These are phyloP conservation scores for Phrynosoma platyrhinos DNA, from an alignment of 2,113 vertebrate species.

Conservation along the genomic window DNA sequence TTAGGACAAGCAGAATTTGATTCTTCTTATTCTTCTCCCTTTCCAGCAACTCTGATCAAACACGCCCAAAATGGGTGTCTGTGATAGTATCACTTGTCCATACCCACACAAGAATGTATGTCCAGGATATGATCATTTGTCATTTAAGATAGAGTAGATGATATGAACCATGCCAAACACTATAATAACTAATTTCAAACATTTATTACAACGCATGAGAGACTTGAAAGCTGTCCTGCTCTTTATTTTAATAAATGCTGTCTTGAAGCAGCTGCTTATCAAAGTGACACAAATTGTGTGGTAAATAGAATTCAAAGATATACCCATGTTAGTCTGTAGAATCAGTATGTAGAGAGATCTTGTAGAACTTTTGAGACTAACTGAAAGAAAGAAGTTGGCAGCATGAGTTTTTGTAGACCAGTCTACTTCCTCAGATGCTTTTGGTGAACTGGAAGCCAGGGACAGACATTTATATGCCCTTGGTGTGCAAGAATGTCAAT, in stretches of 20 bases:
- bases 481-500: no score
- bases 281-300: slow-evolving; percentile 85
- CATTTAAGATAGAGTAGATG: slow-evolving; percentile 70
- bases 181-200: slow-evolving; percentile 84
- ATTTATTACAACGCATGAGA: slow-evolving; percentile 83
- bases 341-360: no score
- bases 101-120: slow-evolving; percentile 18
- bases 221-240: slow-evolving; percentile 79
- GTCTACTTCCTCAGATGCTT: no score
- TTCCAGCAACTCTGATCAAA: neutral
- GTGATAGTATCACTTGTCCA: slow-evolving; percentile 20
- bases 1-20: neutral
- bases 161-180: slow-evolving; percentile 78
- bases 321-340: no score
- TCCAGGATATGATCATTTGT: slow-evolving; percentile 67
- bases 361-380: no score
- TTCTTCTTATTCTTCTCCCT: neutral
- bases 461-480: no score
- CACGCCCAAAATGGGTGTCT: neutral
- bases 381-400: no score
- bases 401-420: no score
- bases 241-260: slow-evolving; percentile 85
- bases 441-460: no score
- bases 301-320: slow-evolving; percentile 70
- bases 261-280: slow-evolving; percentile 84